Evolutionary conservation across 64 coral and sea anemone genomes (phyloP).

Genomic region (Actinia equina): DNA sequence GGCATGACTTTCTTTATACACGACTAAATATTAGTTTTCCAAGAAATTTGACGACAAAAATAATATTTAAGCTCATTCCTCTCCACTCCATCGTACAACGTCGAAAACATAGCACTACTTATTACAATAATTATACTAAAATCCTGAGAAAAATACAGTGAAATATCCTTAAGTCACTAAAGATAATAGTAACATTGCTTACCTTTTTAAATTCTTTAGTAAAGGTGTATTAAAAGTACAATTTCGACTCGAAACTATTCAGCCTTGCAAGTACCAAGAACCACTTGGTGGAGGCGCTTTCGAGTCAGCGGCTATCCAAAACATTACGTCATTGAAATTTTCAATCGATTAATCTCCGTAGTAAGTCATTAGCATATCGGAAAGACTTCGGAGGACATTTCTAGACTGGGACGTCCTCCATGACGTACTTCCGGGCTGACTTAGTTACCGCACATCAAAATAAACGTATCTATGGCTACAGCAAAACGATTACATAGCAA

Average conservation of each 20-base stretch:
- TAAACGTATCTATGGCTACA: conserved; percentile 21
- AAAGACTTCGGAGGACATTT: not conserved
- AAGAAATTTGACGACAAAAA: too few relatives aligned
- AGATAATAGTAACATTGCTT: not conserved
- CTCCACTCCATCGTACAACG: too few relatives aligned
- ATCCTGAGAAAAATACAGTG: not conserved
- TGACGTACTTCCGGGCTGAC: not conserved
- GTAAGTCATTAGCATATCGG: not conserved
- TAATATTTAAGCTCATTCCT: too few relatives aligned
- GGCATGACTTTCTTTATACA: not conserved
- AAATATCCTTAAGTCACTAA: not conserved
- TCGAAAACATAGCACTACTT: too few relatives aligned
- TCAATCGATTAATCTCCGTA: not conserved
- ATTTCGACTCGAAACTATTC: not conserved
- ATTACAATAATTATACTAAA: not conserved
- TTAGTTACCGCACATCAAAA: not conserved
- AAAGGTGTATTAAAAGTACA: not conserved
- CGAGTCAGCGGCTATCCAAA: not conserved
- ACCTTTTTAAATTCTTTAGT: not conserved
- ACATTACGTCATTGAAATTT: not conserved
- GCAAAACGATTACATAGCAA: conserved; percentile 4
- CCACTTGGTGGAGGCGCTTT: not conserved
- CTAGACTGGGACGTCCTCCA: not conserved
- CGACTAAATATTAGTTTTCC: too few relatives aligned
- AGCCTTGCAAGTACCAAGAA: not conserved